These are phyloP conservation scores for Poeciliopsis turrubarensis DNA, from an alignment of 2,113 vertebrate genomes.

Conservation along the genomic window DNA sequence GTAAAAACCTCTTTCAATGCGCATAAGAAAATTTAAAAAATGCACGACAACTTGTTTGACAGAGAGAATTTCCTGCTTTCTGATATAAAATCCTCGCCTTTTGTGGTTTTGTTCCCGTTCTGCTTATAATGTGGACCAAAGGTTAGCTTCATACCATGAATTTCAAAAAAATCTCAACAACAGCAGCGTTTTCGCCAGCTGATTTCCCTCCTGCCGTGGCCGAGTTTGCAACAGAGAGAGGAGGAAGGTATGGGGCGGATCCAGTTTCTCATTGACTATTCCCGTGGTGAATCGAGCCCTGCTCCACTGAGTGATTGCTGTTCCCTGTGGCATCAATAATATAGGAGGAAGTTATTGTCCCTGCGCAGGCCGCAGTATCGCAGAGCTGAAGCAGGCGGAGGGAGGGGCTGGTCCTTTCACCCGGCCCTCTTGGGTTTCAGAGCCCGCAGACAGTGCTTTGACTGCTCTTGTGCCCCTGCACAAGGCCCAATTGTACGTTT, in stretches of 20 bases:
- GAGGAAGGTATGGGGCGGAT: slow-evolving; percentile 54
- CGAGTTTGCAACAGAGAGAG: slow-evolving; percentile 56
- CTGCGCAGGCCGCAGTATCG: slow-evolving; percentile 70
- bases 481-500: slow-evolving; percentile 78
- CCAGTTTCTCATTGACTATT: slow-evolving; percentile 83
- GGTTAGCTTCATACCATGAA: slow-evolving; percentile 38
- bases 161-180: slow-evolving; percentile 54
- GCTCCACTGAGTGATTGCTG: slow-evolving; percentile 78
- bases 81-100: not conserved
- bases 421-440: slow-evolving; percentile 77
- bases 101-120: not conserved
- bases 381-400: slow-evolving; percentile 67
- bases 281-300: slow-evolving; percentile 78
- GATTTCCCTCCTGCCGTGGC: slow-evolving; percentile 44
- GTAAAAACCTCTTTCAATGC: not conserved
- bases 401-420: slow-evolving; percentile 76
- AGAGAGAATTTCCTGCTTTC: not conserved
- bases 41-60: not conserved
- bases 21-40: not conserved
- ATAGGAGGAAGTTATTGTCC: slow-evolving; percentile 86
- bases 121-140: not conserved
- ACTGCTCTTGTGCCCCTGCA: slow-evolving; percentile 70
- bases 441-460: slow-evolving; percentile 72
- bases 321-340: slow-evolving; percentile 83
- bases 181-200: slow-evolving; percentile 38